Evolutionary conservation across 2,113 vertebrate genomes (phyloP).

Genomic region (Syngnathus floridae): DNA sequence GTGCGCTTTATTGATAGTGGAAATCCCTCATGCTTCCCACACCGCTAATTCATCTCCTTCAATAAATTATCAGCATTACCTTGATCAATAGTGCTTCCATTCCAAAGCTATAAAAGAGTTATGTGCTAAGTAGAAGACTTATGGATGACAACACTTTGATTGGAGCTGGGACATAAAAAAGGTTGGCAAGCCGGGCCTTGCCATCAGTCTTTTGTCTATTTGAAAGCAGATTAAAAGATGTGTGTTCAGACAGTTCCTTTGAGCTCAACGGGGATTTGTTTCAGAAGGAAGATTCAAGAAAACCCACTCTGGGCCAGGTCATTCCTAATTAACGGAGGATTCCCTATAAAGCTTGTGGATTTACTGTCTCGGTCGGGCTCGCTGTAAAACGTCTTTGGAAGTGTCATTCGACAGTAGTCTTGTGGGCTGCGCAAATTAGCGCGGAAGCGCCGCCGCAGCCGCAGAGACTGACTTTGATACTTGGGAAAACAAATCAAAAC

Average conservation of each 20-base stretch:
- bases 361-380: slow-evolving; percentile 19
- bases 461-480: slow-evolving; percentile 5
- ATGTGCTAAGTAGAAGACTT: not conserved
- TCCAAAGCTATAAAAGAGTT: not conserved
- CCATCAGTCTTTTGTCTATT: slow-evolving; percentile 21
- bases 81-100: slow-evolving; percentile 21
- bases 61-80: slow-evolving; percentile 16
- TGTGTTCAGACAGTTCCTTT: slow-evolving; percentile 35
- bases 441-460: not conserved
- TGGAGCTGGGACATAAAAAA: not conserved
- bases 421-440: slow-evolving; percentile 1
- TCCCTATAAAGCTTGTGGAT: slow-evolving; percentile 43
- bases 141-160: slow-evolving; percentile 8
- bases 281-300: slow-evolving; percentile 31
- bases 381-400: slow-evolving; percentile 33
- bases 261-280: slow-evolving; percentile 34
- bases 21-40: not conserved
- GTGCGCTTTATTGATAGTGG: not conserved
- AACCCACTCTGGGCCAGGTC: slow-evolving; percentile 25
- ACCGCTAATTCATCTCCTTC: slow-evolving; percentile 3
- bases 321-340: slow-evolving; percentile 56
- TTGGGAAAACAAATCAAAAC: slow-evolving; percentile 11
- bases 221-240: slow-evolving; percentile 40
- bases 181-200: not conserved
- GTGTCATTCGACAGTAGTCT: not conserved